Base-by-base conservation (phyloP, 2,888 invertebrate genomes). In the Drosophila maculinotata region DNA sequence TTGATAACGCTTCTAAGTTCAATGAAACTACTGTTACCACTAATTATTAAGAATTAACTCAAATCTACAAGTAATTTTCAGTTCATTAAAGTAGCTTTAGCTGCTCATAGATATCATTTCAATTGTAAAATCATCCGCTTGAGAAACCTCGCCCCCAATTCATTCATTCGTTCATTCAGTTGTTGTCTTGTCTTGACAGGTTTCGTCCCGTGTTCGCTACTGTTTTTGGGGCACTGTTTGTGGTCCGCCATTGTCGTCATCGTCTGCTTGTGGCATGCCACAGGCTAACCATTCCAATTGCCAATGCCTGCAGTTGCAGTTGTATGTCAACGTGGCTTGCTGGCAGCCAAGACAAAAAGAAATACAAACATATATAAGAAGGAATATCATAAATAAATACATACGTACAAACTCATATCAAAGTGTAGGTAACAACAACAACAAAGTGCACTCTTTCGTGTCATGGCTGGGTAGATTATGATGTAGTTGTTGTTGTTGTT, bases 241-340 rank as follows among this genome's bases (percentile, higher is more conserved):
- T 33, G 41, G 42, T 25, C 20, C 39, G 14, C n/a, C 42, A 53
- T 69, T 64, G 65, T 53, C 65, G 59, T 60, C 70, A 56, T 59
- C 66, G 76, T 56, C 74, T 75, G 72, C 36, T 72, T 68, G 77
- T 76, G 77, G 72, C 74, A 68, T 76, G 77, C 77, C 74, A 57
- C 77, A 41, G 45, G 56, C 53, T 10, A 45, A 51, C 31, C 54
- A 53, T 39, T 44, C 63, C 63, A 74, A 57, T 71, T 57, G 63
- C 63, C 56, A 23, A 4, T 4, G 4, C 2, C 20, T 20, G 20
- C 20, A 20, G 73, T 38, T 47, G 56, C 60, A 42, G 49, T 39
- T 67, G 23, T 49, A 49, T 28, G 67, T 66, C 68, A 59, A 49
- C 60, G 60, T 49, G 64, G 31, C 30, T 58, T 25, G 60, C 54